Base-by-base conservation (phyloP, 2,888 invertebrate genomes). In the Scaptomyza caliginosa region DNA sequence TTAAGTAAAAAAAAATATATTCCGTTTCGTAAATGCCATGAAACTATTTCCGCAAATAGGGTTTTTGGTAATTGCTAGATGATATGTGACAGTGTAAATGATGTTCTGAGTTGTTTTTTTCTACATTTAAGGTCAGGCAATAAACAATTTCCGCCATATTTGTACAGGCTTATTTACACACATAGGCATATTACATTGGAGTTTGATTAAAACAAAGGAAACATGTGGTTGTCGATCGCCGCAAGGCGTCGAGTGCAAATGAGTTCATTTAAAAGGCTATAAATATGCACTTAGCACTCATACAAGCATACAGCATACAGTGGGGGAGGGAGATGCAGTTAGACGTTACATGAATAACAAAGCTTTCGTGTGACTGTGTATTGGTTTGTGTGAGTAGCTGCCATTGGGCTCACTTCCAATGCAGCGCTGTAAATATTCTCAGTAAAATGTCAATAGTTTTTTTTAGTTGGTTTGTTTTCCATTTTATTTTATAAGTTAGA, bases 251-350 rank as follows among this genome's bases (percentile, higher is more conserved):
- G 19, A 72, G 86, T 81, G 87, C 81, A 81, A 84, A 84, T 81
- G 86, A 81, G 86, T 86, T 81, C 81, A 81, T 66, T 81, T 65
- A 74, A 86, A 77, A 65, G 68, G 77, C 86, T 86, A 81, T 67
- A 77, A 86, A 86, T 81, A 81, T 80, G 67, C 63, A 54, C 30
- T 45, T 57, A 50, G 16, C 13, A 26, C 54, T 13, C 52, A 17
- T 40, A 34, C 30, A 65, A 30, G 54, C 34, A 36, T 32, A 48
- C 34, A 52, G n/a, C 39, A 16, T 51, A 45, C 46, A 10, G 46
- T n/a, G 50, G 32, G 36, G 45, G 45, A 30, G 50, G 26, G 34
- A 48, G 19, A 19, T 28, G 59, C 36, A 23, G 21, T 30, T 7
- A 4, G 19, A 40, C 45, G 24, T 48, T 49, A 39, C 49, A 52